Conservation (phyloP, 2,113 vertebrate genomes). For the Tricholaema leucomelas region DNA sequence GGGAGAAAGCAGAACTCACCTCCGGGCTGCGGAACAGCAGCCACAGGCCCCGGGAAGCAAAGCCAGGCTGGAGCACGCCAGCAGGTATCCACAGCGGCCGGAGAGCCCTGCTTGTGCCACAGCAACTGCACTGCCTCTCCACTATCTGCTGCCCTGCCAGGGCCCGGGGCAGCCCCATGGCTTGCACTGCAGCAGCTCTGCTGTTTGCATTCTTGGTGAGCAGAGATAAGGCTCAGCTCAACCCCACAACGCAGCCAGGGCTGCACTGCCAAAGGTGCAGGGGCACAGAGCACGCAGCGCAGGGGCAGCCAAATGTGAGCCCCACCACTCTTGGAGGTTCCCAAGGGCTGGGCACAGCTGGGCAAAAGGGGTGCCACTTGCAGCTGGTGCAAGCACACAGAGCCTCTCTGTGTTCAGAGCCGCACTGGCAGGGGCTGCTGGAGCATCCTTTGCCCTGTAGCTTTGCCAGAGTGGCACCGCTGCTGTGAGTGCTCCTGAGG, state of each 20-base stretch:
- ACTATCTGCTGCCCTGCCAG: background rate
- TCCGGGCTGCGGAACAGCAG: background rate
- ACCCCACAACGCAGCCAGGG: background rate
- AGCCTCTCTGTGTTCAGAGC: background rate
- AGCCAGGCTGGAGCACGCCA: background rate
- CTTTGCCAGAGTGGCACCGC: background rate
- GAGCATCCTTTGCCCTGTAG: background rate
- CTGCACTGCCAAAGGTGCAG: background rate
- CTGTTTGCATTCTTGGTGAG: background rate
- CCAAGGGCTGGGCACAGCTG: background rate
- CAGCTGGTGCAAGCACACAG: background rate
- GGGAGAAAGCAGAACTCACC: constrained; percentile 32
- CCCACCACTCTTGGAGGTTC: fast-evolving
- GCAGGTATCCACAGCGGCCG: fast-evolving
- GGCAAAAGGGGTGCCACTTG: background rate
- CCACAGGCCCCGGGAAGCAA: background rate
- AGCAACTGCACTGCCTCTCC: background rate
- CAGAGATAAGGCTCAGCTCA: constrained; percentile 38
- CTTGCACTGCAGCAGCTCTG: background rate
- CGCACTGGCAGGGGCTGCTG: fast-evolving
- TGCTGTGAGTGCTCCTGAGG: background rate
- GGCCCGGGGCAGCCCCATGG: constrained; percentile 14
- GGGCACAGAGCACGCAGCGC: too few relatives aligned
- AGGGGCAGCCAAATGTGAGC: background rate
- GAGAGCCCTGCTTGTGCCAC: background rate